A percentile compares a stretch with the other conserved stretches of the same genome.
phyloP scores from a whole-genome alignment of 2,797 vertebrate species.

The Octomys mimax region DNA sequence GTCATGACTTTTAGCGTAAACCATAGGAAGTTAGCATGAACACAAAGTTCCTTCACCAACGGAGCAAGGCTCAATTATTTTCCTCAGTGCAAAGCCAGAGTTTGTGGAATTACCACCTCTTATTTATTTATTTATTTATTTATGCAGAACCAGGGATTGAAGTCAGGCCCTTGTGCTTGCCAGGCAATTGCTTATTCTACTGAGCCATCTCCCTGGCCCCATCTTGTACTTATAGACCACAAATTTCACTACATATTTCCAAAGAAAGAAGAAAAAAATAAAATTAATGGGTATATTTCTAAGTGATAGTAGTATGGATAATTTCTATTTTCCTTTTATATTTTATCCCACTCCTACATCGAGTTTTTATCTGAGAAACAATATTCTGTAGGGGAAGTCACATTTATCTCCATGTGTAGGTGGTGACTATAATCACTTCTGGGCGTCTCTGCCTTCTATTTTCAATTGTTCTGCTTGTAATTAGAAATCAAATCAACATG shows the following conservation, averaged over 20 bases:
- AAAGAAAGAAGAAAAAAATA: background rate
- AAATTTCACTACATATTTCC: constrained; percentile 1
- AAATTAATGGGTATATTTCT: constrained; percentile 29
- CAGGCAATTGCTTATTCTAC: too few relatives aligned
- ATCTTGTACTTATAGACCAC: background rate
- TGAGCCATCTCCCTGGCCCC: too few relatives aligned
- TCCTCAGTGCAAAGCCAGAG: background rate
- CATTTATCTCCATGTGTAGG: background rate
- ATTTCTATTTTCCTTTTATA: background rate
- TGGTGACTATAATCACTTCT: background rate
- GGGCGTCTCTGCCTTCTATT: background rate
- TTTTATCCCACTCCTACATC: background rate
- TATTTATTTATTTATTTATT: too few relatives aligned
- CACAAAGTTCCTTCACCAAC: background rate
- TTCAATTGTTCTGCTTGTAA: background rate
- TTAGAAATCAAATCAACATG: constrained; percentile 8
- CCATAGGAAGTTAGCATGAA: background rate
- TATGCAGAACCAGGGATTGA: too few relatives aligned
- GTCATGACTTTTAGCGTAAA: background rate
- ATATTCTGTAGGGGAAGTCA: background rate
- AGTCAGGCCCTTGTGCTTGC: too few relatives aligned
- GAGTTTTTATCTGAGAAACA: constrained; percentile 40
- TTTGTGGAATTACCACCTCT: background rate
- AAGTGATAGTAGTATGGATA: background rate
- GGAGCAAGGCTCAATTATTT: background rate